Evolutionary conservation across 2,113 vertebrate genomes (phyloP), one percentile per base, ranked within the genome.

Genomic region (Nerophis lumbriciformis): DNA sequence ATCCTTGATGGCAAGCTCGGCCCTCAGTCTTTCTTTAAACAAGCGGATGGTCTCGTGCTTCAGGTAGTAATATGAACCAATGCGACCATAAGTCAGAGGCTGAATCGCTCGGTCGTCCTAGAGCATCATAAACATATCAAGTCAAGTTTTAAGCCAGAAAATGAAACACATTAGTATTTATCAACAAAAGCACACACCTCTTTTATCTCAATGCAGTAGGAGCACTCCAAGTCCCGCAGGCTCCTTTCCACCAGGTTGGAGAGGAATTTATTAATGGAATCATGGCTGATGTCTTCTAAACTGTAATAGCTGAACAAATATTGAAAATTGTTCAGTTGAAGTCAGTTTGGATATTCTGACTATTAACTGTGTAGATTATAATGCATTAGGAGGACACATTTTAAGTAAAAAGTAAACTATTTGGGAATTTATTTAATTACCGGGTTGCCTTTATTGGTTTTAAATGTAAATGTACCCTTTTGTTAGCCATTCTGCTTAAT

Each of bases 1-100:
- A 59, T 99, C 94, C 16, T 91, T 85, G 54, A 92, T 16, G 45
- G 65, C 81, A 66, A 93, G 91, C 83, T 98, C 96, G 5, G 94
- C 75, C 79, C 92, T 94, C 79, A 99, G 82, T 28, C 83, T 88
- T 8, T 96, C 94, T 79, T 93, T 95, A 78, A 99, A 98, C 90
- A 92, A 94, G 64, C 91, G 87, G 68, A 98, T 83, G 9, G 94
- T 97, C 77, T 93, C 91, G 82, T 98, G 95, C 74, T 89, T 98
- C 90, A 99, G 77, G 85, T 98, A 99, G 81, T 99, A 99, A 70
- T 97, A 99, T 67, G 96, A 99, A 35, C 92, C 86, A 57, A 99
- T 97, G 10, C 94, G 93, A 4, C 95, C 96, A 0, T 92, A 92
- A 0, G 93, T 93, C 64, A 93, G 87, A 0, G 97, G 92, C 44